Conservation (phyloP, 2,888 invertebrate species). For the Acronicta aceris region DNA sequence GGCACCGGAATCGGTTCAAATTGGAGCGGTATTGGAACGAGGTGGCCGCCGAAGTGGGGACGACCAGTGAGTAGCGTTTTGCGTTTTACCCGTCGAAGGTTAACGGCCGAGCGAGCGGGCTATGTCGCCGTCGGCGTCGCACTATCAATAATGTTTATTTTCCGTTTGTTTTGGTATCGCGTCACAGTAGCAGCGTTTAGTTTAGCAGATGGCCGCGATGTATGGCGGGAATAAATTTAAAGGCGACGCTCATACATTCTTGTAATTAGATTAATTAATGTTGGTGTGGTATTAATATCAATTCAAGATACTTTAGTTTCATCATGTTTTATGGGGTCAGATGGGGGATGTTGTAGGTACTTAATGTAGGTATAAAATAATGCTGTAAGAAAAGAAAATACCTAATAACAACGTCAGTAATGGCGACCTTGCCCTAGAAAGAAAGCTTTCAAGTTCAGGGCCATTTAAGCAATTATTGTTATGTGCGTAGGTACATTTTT, state of each 20-base stretch:
- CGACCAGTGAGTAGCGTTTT: constrained; percentile 81
- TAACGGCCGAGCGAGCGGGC: constrained; percentile 62
- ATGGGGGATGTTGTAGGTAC: too few species aligned
- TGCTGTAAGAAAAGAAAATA: too few species aligned
- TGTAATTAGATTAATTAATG: constrained; percentile 14
- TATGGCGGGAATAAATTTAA: constrained; percentile 11
- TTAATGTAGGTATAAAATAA: too few species aligned
- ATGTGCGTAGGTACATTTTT: too few species aligned
- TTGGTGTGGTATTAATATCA: constrained; percentile 17
- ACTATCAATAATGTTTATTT: constrained; percentile 19
- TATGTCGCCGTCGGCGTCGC: constrained; percentile 19
- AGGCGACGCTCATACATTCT: constrained; percentile 25
- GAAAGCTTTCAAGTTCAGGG: not conserved
- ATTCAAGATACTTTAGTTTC: not conserved
- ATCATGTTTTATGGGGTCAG: not conserved
- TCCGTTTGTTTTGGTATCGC: constrained; percentile 49
- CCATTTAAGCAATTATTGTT: too few species aligned
- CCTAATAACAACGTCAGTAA: too few species aligned
- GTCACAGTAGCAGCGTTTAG: constrained; percentile 18
- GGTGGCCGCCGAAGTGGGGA: constrained; percentile 83
- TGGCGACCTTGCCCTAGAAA: not conserved
- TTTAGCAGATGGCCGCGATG: constrained; percentile 25
- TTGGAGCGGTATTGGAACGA: constrained; percentile 87
- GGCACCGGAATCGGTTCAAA: constrained; percentile 84
- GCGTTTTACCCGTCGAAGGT: constrained; percentile 61